phyloP scores from a whole-genome alignment of 2,888 invertebrate species.

The Girardia tigrina region DNA sequence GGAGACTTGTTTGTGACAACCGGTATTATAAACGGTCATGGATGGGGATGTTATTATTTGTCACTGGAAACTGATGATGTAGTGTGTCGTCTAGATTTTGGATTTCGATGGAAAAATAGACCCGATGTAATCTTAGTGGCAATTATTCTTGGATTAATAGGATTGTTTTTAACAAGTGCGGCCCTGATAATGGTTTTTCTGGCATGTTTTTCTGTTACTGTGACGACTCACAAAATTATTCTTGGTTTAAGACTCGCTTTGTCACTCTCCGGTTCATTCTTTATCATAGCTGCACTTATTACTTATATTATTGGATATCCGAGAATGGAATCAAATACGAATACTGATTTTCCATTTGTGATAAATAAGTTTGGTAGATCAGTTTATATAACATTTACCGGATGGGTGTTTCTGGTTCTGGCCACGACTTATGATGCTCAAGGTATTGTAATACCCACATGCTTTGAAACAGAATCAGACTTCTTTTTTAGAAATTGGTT shows the following conservation, averaged over 20 bases:
- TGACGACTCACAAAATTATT: neutral
- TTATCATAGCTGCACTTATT: neutral
- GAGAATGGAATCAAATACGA: neutral
- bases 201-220: neutral
- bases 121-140: neutral
- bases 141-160: neutral
- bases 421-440: neutral
- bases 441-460: neutral
- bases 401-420: neutral
- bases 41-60: constrained; percentile 7
- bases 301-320: neutral
- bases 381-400: neutral
- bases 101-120: neutral
- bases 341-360: neutral
- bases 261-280: neutral
- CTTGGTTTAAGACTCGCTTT: neutral
- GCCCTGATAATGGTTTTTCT: neutral
- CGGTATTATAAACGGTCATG: neutral
- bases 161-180: neutral
- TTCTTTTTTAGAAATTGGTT: neutral
- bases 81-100: neutral
- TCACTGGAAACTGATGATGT: neutral
- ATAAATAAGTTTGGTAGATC: neutral
- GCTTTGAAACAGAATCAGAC: neutral
- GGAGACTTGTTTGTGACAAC: neutral